phyloP scores from a whole-genome alignment of 2,797 vertebrate species.

The Mastacembelus armatus region DNA sequence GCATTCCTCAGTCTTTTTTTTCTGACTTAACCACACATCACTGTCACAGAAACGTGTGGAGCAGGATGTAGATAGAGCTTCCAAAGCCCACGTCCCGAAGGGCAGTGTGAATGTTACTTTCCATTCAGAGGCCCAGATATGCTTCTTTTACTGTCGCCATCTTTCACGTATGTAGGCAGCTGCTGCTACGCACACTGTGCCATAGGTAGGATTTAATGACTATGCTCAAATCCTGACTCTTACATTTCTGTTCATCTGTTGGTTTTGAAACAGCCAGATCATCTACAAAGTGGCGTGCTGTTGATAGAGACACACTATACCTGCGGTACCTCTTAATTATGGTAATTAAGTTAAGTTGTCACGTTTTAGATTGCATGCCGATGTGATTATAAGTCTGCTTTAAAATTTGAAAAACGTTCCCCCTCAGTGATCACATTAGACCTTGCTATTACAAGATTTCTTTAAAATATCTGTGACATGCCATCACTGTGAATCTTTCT shows the following conservation, averaged over 20 bases:
- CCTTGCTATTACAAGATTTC: conserved; percentile 13
- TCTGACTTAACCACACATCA: background rate
- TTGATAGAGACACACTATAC: background rate
- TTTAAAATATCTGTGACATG: conserved; percentile 4
- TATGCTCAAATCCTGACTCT: background rate
- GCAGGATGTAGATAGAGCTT: conserved; percentile 16
- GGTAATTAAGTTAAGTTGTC: conserved; percentile 14
- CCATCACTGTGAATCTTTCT: conserved; percentile 74
- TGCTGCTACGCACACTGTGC: conserved; percentile 39
- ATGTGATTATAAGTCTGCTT: background rate
- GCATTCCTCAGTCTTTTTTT: background rate
- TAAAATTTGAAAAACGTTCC: background rate
- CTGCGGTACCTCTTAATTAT: conserved; percentile 5
- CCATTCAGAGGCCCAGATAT: background rate
- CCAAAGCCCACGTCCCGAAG: conserved; percentile 7
- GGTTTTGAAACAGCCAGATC: background rate
- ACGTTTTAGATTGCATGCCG: conserved; percentile 10
- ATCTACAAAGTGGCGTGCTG: background rate
- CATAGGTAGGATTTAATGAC: background rate
- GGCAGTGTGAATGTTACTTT: conserved; percentile 33
- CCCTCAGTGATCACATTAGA: background rate
- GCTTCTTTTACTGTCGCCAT: conserved; percentile 3
- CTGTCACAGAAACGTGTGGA: conserved; percentile 10
- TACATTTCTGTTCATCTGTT: background rate
- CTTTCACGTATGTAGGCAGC: conserved; percentile 12